These are phyloP conservation scores for Entomobrya multifasciata DNA, from an alignment of 2,888 invertebrate species.

Conservation along the genomic window DNA sequence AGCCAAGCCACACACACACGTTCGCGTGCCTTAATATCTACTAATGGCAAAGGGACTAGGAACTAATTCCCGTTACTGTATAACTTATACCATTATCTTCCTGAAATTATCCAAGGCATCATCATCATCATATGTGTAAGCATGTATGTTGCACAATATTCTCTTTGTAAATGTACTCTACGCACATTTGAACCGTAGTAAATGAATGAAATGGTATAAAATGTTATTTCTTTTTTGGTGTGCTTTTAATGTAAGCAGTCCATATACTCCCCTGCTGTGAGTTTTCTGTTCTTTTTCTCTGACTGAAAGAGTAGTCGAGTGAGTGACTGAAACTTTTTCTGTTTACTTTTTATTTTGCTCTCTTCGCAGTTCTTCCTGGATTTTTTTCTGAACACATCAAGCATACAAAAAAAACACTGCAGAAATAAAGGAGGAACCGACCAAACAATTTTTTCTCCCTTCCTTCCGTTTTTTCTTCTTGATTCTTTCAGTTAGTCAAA, in stretches of 20 bases:
- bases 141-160: constrained; percentile 5
- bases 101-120: too few relatives aligned
- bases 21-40: too few relatives aligned
- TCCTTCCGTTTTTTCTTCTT: neutral
- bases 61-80: too few relatives aligned
- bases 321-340: constrained; percentile 29
- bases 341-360: too few relatives aligned
- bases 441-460: constrained; percentile 30
- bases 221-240: constrained; percentile 15
- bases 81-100: too few relatives aligned
- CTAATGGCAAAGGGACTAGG: too few relatives aligned
- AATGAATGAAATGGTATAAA: constrained; percentile 42
- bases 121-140: constrained; percentile 38
- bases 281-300: constrained; percentile 16
- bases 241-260: neutral
- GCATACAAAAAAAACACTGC: constrained; percentile 9
- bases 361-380: neutral
- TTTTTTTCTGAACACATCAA: constrained; percentile 36
- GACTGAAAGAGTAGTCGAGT: neutral
- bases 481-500: too few relatives aligned
- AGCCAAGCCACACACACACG: too few relatives aligned
- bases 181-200: neutral
- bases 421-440: constrained; percentile 42
- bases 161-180: neutral
- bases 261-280: constrained; percentile 32